These are phyloP conservation scores for Ooceraea biroi DNA, from an alignment of 1,140 invertebrate species.

Conservation along the genomic window DNA sequence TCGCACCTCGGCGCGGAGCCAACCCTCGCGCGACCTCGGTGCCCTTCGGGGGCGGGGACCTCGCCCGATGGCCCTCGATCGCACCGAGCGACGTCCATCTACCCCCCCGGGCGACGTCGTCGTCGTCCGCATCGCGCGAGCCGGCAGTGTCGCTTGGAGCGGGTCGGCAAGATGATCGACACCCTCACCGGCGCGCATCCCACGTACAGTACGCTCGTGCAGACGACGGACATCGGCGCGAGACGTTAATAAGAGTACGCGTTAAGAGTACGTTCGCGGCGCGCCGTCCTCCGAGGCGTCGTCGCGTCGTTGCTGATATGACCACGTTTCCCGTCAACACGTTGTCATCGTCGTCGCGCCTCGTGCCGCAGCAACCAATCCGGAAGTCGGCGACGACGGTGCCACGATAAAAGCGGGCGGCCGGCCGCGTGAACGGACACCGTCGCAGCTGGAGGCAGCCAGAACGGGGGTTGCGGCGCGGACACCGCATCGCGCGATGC, in stretches of 20 bases:
- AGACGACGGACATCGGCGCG: slow-evolving; percentile 38
- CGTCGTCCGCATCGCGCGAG: slow-evolving; percentile 51
- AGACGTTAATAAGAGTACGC: slow-evolving; percentile 32
- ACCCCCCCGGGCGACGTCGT: slow-evolving; percentile 14
- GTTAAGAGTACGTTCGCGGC: not conserved
- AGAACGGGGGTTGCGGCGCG: slow-evolving; percentile 38
- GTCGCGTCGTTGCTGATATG: slow-evolving; percentile 59
- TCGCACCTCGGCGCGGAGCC: slow-evolving; percentile 14
- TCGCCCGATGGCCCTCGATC: slow-evolving; percentile 28
- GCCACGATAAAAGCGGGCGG: slow-evolving; percentile 32
- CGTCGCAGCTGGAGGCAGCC: slow-evolving; percentile 53
- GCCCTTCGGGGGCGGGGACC: slow-evolving; percentile 36
- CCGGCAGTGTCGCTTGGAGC: slow-evolving; percentile 72
- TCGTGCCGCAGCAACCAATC: slow-evolving; percentile 43
- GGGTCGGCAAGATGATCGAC: slow-evolving; percentile 75
- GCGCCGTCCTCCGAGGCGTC: slow-evolving; percentile 16
- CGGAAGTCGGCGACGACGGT: slow-evolving; percentile 54
- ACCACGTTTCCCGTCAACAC: slow-evolving; percentile 32
- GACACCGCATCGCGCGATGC: slow-evolving; percentile 82
- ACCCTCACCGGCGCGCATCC: slow-evolving; percentile 48
- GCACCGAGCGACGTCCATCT: slow-evolving; percentile 32
- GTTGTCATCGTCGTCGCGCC: slow-evolving; percentile 20
- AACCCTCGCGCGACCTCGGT: slow-evolving; percentile 44
- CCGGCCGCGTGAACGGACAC: slow-evolving; percentile 20
- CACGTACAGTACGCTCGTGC: slow-evolving; percentile 32